Percentiles rank a stretch among this genome's conserved stretches.
These are phyloP conservation scores for Corythaixoides concolor DNA, from an alignment of 2,113 vertebrate genomes.

Conservation along the genomic window DNA sequence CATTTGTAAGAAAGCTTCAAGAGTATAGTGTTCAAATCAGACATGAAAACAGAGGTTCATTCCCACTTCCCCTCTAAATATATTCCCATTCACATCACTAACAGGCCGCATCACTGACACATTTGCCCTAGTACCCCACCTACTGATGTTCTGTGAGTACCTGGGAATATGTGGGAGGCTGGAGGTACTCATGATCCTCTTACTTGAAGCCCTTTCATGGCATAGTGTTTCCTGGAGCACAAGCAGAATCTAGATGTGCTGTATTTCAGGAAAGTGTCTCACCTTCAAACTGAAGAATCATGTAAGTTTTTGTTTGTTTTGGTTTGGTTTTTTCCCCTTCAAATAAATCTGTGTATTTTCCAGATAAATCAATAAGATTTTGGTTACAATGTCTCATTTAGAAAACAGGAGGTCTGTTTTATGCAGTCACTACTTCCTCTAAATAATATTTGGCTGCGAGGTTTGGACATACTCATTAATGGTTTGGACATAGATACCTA, in stretches of 20 bases:
- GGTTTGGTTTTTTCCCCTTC: too few species aligned
- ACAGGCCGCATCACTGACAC: fast-evolving
- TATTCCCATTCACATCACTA: not conserved
- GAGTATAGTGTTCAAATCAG: not conserved
- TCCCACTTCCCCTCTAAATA: not conserved
- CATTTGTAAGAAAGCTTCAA: not conserved
- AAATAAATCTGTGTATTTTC: not conserved
- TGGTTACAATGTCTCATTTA: not conserved
- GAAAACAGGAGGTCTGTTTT: not conserved
- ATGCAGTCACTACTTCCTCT: not conserved
- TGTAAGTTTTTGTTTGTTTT: not conserved
- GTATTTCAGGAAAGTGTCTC: not conserved
- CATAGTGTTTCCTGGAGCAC: not conserved
- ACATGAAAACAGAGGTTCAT: not conserved
- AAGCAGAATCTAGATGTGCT: not conserved
- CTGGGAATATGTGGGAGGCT: not conserved
- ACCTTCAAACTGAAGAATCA: not conserved
- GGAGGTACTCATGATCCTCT: not conserved
- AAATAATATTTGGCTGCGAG: not conserved
- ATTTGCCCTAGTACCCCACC: not conserved
- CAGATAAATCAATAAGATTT: not conserved
- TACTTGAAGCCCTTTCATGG: not conserved
- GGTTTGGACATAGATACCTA: not conserved
- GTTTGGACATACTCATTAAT: not conserved
- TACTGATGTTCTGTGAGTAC: not conserved